These are phyloP conservation scores for Drosophila lacteicornis DNA, from an alignment of 1,140 invertebrate genomes.

Conservation along the genomic window DNA sequence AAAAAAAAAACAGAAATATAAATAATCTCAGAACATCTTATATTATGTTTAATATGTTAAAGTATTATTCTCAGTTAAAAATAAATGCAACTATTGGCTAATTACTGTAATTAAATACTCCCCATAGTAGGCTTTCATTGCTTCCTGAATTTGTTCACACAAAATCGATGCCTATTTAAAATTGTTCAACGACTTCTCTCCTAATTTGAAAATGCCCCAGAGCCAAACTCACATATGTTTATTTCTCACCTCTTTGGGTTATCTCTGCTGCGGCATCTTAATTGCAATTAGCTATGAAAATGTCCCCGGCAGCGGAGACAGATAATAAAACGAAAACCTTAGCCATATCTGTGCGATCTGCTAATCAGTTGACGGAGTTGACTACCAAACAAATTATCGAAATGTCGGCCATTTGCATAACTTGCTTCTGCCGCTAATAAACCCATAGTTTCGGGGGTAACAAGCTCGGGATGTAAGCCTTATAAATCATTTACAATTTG, in stretches of 20 bases:
- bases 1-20: too few relatives aligned
- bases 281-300: slow-evolving; percentile 81
- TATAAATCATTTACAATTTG: slow-evolving; percentile 76
- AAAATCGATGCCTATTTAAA: neutral
- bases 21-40: too few relatives aligned
- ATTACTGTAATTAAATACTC: too few relatives aligned
- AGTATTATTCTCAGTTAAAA: too few relatives aligned
- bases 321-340: slow-evolving; percentile 51
- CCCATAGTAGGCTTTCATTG: too few relatives aligned
- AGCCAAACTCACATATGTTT: slow-evolving; percentile 49
- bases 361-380: slow-evolving; percentile 66
- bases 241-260: slow-evolving; percentile 69
- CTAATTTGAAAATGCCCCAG: slow-evolving; percentile 6
- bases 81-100: too few relatives aligned
- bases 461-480: slow-evolving; percentile 45
- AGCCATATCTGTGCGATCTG: slow-evolving; percentile 63
- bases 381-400: slow-evolving; percentile 73
- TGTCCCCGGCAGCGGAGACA: slow-evolving; percentile 32
- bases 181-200: neutral
- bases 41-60: too few relatives aligned
- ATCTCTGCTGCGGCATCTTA: slow-evolving; percentile 66
- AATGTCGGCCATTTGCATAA: slow-evolving; percentile 68
- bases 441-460: slow-evolving; percentile 66
- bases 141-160: neutral
- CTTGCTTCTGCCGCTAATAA: slow-evolving; percentile 60